Evolutionary conservation across 2,797 vertebrate genomes (phyloP), one percentile per base, ranked within the genome.

Genomic region (Choloepus didactylus): DNA sequence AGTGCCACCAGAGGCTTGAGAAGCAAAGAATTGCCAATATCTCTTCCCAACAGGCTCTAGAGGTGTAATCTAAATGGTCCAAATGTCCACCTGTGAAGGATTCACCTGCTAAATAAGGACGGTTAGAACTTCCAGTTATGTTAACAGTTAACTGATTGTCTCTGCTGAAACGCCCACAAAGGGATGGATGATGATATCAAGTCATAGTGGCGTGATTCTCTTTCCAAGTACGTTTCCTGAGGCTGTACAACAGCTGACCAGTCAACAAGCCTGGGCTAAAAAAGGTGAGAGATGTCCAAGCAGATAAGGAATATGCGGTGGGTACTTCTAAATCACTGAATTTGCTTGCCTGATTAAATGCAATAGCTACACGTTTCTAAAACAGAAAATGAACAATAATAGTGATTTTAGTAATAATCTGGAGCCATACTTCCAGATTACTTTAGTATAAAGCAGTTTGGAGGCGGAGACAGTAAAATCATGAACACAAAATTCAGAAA

Each of bases 81-180:
- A 5, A 2, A 0, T 2, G 2, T 1, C 11, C 23, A n/a, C 66
- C 59, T 27, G 1, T 0, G 14, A 25, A 0, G 18, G 44, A 4
- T 60, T 49, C 4, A 0, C 1, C 6, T 44, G 5, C 31, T 6
- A 5, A 60, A 27, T 1, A 11, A 18, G 25, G 18, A 5, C 3
- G 14, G 9, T 51, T 9, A 18, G 23, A 31, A 31, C 18, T 11
- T 31, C 21, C 0, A 1, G 9, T 31, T 79, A 31, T 35, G 38
- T 2, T 9, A 23, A 18, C 4, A 49, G 66, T 59, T 6, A 9
- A 18, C 69, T 51, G 62, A 0, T 54, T 9, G 31, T 62, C 38
- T 35, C 41, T 46, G 31, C 70, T 16, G 67, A 62, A 18, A 75
- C 12, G 23, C 29, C 56, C 3, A 25, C 9, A 8, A 25, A 56